Percentiles rank a stretch among this genome's conserved stretches.
phyloP scores from a whole-genome alignment of 2,797 vertebrate species.

The Delichon dasypus region DNA sequence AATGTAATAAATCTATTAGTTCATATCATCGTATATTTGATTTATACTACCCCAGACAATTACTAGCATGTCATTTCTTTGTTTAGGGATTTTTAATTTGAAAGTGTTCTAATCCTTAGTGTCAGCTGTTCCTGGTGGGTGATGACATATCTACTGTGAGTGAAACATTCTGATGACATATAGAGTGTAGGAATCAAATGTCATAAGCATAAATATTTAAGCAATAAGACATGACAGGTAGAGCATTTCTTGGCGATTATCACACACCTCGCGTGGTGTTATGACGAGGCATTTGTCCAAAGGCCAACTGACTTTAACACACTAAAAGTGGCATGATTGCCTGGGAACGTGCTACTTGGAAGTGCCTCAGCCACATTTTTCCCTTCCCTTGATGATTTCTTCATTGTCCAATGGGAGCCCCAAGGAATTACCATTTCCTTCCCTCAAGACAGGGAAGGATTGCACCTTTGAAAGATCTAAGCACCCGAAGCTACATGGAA shows the following conservation, averaged over 20 bases:
- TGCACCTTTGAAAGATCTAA: neutral
- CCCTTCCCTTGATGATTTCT: slow-evolving; percentile 17
- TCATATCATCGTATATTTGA: slow-evolving; percentile 49
- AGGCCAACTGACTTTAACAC: slow-evolving; percentile 64
- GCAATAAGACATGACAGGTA: slow-evolving; percentile 74
- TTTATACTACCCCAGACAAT: slow-evolving; percentile 56
- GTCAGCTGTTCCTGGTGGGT: slow-evolving; percentile 73
- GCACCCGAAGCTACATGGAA: neutral
- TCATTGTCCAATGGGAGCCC: neutral
- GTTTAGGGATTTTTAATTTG: slow-evolving; percentile 72
- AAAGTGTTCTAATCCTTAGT: slow-evolving; percentile 71
- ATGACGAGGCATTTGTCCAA: slow-evolving; percentile 71
- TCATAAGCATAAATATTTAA: slow-evolving; percentile 76
- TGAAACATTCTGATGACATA: slow-evolving; percentile 72
- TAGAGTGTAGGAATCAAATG: slow-evolving; percentile 72
- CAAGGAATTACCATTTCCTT: neutral
- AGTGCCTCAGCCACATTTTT: slow-evolving; percentile 60
- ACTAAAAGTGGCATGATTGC: slow-evolving; percentile 56
- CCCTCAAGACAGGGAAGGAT: neutral
- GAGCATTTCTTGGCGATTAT: slow-evolving; percentile 71
- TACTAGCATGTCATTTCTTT: slow-evolving; percentile 70
- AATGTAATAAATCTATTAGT: slow-evolving; percentile 59
- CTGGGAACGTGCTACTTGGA: slow-evolving; percentile 53
- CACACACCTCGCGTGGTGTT: slow-evolving; percentile 67
- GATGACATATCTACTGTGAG: slow-evolving; percentile 72